Conservation (phyloP, 2,113 vertebrate species). For the Leptosomus discolor region DNA sequence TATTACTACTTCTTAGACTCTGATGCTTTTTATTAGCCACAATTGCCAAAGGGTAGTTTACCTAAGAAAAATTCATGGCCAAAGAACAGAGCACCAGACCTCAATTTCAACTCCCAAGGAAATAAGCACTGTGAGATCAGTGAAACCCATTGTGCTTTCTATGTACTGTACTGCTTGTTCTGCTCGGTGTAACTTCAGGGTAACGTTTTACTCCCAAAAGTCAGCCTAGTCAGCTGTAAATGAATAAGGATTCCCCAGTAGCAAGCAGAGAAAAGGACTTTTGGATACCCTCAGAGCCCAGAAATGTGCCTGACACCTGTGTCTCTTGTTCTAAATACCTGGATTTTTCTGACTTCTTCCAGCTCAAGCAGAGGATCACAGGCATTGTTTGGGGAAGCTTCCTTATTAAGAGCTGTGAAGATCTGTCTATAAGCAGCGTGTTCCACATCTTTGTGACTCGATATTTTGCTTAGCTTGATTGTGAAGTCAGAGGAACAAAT, state of each 20-base stretch:
- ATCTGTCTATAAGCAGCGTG: neutral
- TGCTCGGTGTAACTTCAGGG: neutral
- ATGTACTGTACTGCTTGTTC: neutral
- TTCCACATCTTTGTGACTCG: neutral
- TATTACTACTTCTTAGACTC: neutral
- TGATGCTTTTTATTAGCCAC: neutral
- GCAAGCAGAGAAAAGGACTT: neutral
- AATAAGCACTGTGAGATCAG: neutral
- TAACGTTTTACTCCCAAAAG: neutral
- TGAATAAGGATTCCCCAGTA: neutral
- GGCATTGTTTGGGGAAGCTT: neutral
- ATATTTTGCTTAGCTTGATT: conserved; percentile 4
- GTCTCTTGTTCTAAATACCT: neutral
- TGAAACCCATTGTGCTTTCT: neutral
- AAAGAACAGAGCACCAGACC: neutral
- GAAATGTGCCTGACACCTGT: neutral
- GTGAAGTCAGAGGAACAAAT: conserved; percentile 28
- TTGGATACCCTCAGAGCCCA: neutral
- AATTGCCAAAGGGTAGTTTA: neutral
- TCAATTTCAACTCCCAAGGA: neutral
- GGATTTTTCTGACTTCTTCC: neutral
- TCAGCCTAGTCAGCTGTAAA: neutral
- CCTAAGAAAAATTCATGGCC: neutral
- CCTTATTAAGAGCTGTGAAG: neutral
- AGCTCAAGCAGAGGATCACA: neutral